Evolutionary conservation across 1,140 invertebrate genomes (phyloP), one percentile per base, ranked within the genome.

Genomic region (Manduca sexta): DNA sequence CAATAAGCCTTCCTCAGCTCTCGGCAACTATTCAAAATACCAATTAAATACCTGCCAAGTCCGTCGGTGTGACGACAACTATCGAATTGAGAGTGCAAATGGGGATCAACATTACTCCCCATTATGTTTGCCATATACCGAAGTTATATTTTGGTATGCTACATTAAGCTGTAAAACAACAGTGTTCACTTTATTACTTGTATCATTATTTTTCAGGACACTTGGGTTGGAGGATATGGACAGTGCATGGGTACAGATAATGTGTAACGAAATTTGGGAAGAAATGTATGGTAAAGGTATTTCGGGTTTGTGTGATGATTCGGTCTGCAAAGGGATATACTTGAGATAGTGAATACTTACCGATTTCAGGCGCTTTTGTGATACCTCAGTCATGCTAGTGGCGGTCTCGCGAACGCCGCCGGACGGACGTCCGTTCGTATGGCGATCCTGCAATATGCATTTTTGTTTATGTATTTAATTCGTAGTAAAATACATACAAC

Each of bases 1-100:
- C 53, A 67, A 69, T 64, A 60, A 58, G 58, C 41, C 64, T 58
- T 57, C 63, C 50, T 60, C 67, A 58, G 56, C 69, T 57, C 59
- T 61, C 75, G 74, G 78, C 70, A 69, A 73, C 78, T 84, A 78
- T 73, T 79, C 74, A 78, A 75, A 78, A 82, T 82, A 83, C 81
- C 71, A 83, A 79, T 83, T 67, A 82, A 84, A 80, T 84, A 84
- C 81, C 81, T 84, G 81, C 69, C 69, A 80, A 68, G 61, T 84
- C 81, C 81, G 79, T 80, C 75, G 81, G 81, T 76, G 81, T 76
- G 81, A 74, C 79, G 79, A 81, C 74, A 76, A 76, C 65, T 82
- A 83, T 56, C 66, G 68, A 81, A 77, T 75, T 68, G 74, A 74
- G 60, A 68, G 67, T 75, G 70, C 72, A 75, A 26, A 70, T 52